These are phyloP conservation scores for Tetrapedia diversipes DNA, from an alignment of 2,888 invertebrate genomes.

Conservation along the genomic window DNA sequence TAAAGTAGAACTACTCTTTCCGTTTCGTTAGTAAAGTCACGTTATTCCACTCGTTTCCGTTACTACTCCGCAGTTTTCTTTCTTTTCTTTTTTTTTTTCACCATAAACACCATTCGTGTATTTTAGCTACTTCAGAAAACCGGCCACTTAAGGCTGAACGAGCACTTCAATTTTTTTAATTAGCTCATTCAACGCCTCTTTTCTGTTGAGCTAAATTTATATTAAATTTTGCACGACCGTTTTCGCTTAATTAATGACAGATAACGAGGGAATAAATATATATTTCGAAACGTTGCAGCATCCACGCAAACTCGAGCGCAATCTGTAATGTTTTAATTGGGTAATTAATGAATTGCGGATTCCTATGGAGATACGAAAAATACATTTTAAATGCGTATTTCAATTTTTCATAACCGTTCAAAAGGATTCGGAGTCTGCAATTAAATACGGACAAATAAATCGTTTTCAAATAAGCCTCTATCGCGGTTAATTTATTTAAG, in stretches of 20 bases:
- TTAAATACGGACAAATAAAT: no score
- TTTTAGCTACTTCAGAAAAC: not conserved
- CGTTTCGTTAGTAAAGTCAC: not conserved
- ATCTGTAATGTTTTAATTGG: not conserved
- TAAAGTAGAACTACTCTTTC: conserved; percentile 15
- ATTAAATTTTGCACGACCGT: not conserved
- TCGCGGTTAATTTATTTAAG: no score
- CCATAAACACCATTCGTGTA: not conserved
- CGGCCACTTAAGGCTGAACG: not conserved
- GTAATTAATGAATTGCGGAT: not conserved
- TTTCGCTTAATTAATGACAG: conserved; percentile 6
- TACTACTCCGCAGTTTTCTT: not conserved
- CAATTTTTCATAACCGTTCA: no score
- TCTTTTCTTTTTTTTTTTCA: no score
- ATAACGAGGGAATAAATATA: not conserved
- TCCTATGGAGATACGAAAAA: no score
- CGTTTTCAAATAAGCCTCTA: no score
- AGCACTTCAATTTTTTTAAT: not conserved
- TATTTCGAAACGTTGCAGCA: not conserved
- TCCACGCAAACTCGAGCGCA: not conserved
- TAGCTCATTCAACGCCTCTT: not conserved
- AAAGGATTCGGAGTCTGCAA: no score
- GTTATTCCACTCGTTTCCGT: not conserved
- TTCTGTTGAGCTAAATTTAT: not conserved
- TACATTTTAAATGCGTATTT: no score